Evolutionary conservation across 2,888 invertebrate species (phyloP).

Genomic region (Trissolcus japonicus): DNA sequence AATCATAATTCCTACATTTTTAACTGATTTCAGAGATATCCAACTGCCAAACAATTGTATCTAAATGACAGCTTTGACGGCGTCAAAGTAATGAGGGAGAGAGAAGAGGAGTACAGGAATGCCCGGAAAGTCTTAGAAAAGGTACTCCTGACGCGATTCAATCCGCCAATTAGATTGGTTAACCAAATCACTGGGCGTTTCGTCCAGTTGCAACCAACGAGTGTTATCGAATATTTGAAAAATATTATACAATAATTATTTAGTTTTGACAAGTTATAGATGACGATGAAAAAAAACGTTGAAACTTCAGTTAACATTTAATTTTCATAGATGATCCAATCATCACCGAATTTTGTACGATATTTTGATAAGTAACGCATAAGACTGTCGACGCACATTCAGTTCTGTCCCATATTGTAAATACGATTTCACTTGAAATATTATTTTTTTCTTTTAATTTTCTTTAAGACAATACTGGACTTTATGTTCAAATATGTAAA

Average conservation of each 20-base stretch:
- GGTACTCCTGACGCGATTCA: background rate
- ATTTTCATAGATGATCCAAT: too few relatives aligned
- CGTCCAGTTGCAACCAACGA: background rate
- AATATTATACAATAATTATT: background rate
- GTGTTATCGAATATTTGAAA: background rate
- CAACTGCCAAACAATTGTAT: background rate
- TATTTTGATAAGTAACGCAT: too few relatives aligned
- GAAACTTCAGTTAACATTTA: too few relatives aligned
- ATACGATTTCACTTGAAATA: background rate
- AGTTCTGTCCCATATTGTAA: background rate
- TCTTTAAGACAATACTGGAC: too few relatives aligned
- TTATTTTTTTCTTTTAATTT: too few relatives aligned
- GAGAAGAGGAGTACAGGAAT: background rate
- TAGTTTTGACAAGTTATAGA: background rate
- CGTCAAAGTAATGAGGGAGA: background rate
- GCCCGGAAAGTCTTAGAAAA: slow-evolving; percentile 2
- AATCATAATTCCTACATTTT: background rate
- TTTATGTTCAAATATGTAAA: too few relatives aligned
- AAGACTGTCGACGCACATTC: too few relatives aligned
- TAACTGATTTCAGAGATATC: background rate
- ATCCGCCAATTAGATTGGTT: slow-evolving; percentile 55
- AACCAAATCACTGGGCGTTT: slow-evolving; percentile 79
- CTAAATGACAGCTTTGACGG: background rate
- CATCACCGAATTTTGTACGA: too few relatives aligned
- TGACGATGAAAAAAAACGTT: too few relatives aligned